Evolutionary conservation across 2,888 invertebrate genomes (phyloP).

Genomic region (Eupithecia insigniata): DNA sequence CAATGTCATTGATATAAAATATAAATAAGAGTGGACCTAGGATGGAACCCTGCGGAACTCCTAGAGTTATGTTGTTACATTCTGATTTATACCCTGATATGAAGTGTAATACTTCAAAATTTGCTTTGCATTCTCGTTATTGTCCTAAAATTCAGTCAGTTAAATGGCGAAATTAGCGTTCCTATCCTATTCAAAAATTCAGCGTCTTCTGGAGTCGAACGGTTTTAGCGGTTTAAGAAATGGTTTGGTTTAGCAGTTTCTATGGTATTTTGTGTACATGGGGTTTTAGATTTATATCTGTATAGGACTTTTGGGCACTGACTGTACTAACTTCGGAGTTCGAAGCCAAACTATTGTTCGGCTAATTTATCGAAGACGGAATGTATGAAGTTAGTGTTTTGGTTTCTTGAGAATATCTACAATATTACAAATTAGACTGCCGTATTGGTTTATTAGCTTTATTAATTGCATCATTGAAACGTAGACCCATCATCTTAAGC

Average conservation of each 20-base stretch:
- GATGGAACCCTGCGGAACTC: no score
- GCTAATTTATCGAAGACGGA: constrained; percentile 31
- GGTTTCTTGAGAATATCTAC: constrained; percentile 1
- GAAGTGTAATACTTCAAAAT: no score
- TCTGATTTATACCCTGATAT: no score
- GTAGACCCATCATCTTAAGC: no score
- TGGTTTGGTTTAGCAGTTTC: neutral
- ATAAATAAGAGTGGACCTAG: no score
- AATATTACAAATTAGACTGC: neutral
- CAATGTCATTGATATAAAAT: no score
- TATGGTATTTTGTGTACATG: neutral
- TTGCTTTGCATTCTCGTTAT: no score
- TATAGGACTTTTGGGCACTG: neutral
- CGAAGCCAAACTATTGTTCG: constrained; percentile 26
- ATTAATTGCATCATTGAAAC: neutral
- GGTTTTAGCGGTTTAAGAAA: neutral
- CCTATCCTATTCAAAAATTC: neutral
- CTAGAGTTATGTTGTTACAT: no score
- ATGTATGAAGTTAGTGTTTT: constrained; percentile 16
- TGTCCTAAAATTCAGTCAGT: no score
- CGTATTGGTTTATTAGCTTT: neutral
- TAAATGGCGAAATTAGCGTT: no score
- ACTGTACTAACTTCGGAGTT: constrained; percentile 24
- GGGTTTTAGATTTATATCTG: neutral
- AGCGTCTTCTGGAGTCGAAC: neutral